These are phyloP conservation scores for Chelidonichthys spinosus DNA, from an alignment of 2,797 vertebrate genomes.

Conservation along the genomic window DNA sequence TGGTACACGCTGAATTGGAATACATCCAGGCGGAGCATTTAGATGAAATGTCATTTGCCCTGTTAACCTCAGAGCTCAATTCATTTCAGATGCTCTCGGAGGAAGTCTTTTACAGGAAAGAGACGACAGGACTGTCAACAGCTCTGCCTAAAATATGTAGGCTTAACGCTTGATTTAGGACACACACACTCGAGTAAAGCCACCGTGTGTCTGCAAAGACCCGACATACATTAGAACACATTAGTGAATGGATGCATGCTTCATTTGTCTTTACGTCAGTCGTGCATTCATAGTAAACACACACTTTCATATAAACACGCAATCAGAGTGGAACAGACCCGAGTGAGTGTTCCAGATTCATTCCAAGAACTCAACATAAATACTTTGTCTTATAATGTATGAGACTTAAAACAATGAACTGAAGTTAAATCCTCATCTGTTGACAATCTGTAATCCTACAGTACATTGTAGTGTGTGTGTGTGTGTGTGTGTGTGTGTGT, in stretches of 20 bases:
- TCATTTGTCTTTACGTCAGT: background rate
- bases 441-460: constrained; percentile 72
- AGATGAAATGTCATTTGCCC: constrained; percentile 53
- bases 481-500: constrained; percentile 10
- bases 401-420: constrained; percentile 64
- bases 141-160: constrained; percentile 10
- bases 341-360: constrained; percentile 14
- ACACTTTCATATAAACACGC: background rate
- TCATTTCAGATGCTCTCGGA: constrained; percentile 35
- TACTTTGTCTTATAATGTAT: constrained; percentile 44
- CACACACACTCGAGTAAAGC: background rate
- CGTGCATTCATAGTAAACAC: background rate
- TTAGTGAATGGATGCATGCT: background rate
- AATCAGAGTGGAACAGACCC: background rate
- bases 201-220: background rate
- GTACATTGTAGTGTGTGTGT: constrained; percentile 11
- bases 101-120: constrained; percentile 26
- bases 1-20: constrained; percentile 64
- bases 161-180: constrained; percentile 15
- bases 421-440: constrained; percentile 73
- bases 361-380: constrained; percentile 26
- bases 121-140: background rate
- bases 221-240: background rate
- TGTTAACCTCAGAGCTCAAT: constrained; percentile 45
- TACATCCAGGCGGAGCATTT: constrained; percentile 57